These are phyloP conservation scores for Cyaniris semiargus DNA, from an alignment of 2,888 invertebrate genomes.

Conservation along the genomic window DNA sequence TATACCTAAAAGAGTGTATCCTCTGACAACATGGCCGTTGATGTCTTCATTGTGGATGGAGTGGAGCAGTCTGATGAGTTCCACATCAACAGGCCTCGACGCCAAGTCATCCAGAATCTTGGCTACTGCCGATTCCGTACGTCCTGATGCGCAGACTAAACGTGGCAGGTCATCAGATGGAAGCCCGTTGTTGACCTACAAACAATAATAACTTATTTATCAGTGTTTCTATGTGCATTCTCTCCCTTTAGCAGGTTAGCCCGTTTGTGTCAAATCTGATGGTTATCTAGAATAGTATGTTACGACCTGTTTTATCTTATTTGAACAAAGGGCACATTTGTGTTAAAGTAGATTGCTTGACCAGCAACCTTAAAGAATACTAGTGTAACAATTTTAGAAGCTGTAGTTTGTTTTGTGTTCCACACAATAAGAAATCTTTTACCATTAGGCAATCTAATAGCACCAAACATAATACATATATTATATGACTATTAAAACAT, in stretches of 20 bases:
- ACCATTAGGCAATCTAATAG: too few species aligned
- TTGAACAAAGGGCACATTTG: too few species aligned
- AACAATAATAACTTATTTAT: background rate
- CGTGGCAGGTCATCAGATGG: slow-evolving; percentile 85
- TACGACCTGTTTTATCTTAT: too few species aligned
- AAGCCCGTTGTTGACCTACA: slow-evolving; percentile 79
- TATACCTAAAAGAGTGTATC: slow-evolving; percentile 82
- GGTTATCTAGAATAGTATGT: too few species aligned
- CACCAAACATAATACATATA: too few species aligned
- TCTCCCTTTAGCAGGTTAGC: too few species aligned
- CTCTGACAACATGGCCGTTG: slow-evolving; percentile 86
- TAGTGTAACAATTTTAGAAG: too few species aligned
- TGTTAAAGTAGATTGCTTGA: too few species aligned
- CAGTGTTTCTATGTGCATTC: background rate
- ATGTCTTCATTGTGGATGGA: slow-evolving; percentile 80
- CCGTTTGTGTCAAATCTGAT: too few species aligned
- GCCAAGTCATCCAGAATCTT: slow-evolving; percentile 83
- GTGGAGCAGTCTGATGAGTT: slow-evolving; percentile 81
- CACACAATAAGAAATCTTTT: too few species aligned
- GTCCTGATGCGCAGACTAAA: slow-evolving; percentile 87
- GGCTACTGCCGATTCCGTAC: slow-evolving; percentile 88
- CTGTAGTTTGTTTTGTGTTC: too few species aligned
- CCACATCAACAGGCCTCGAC: slow-evolving; percentile 81
- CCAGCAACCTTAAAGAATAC: too few species aligned
- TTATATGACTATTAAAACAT: slow-evolving; percentile 15